Percentiles rank a stretch among this genome's conserved stretches.
phyloP scores from a whole-genome alignment of 2,888 invertebrate genomes.

The Idaea dimidiata region DNA sequence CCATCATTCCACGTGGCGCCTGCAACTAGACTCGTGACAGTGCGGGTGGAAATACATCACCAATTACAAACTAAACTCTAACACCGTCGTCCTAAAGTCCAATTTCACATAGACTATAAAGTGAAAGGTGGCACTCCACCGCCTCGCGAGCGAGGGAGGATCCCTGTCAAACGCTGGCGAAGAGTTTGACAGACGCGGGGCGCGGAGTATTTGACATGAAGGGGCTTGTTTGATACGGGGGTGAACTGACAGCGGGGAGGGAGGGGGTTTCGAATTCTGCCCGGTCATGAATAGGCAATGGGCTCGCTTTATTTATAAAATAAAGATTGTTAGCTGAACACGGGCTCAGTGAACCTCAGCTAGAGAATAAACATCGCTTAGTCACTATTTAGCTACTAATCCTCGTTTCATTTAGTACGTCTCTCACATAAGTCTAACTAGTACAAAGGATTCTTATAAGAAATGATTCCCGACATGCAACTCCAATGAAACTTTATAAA shows the following conservation, averaged over 20 bases:
- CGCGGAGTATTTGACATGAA: conserved; percentile 81
- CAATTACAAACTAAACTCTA: conserved; percentile 37
- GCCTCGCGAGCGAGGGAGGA: conserved; percentile 75
- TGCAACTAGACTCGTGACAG: conserved; percentile 78
- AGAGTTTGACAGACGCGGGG: conserved; percentile 81
- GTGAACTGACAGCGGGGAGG: conserved; percentile 63
- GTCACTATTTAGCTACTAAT: conserved; percentile 43
- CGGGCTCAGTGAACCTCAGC: conserved; percentile 69
- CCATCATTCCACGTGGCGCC: conserved; percentile 80
- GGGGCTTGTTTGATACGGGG: conserved; percentile 81
- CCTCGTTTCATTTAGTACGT: not conserved
- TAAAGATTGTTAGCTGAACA: conserved; percentile 75
- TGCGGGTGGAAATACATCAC: conserved; percentile 43
- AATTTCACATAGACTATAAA: conserved; percentile 23
- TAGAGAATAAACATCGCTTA: conserved; percentile 62
- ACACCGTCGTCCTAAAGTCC: conserved; percentile 22
- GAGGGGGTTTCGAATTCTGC: conserved; percentile 65
- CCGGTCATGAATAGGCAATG: conserved; percentile 81
- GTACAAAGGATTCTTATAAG: not conserved
- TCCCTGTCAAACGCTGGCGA: conserved; percentile 80
- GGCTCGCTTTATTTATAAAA: conserved; percentile 80
- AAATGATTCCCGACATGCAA: not conserved
- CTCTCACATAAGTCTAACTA: not conserved
- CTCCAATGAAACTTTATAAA: not conserved
- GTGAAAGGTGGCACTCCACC: conserved; percentile 69